A percentile compares a stretch with the other conserved stretches of the same genome.
Conservation (phyloP, 2,888 invertebrate genomes). For the Sesia apiformis region DNA sequence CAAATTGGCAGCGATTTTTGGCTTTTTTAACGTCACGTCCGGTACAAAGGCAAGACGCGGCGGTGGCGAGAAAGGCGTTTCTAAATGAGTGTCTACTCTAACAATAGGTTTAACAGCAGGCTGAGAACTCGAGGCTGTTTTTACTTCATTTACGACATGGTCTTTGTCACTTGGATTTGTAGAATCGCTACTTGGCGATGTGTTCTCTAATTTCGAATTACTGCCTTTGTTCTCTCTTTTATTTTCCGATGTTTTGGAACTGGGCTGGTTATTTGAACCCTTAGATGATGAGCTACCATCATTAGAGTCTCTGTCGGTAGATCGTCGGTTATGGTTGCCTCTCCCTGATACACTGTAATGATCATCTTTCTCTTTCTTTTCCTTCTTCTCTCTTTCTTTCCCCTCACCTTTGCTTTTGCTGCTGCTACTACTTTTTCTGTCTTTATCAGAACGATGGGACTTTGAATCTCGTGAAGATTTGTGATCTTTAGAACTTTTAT, state of each 20-base stretch:
- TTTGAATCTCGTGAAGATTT: constrained; percentile 36
- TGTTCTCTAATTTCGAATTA: constrained; percentile 57
- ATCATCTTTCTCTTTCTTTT: constrained; percentile 78
- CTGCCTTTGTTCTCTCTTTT: constrained; percentile 56
- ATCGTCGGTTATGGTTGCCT: constrained; percentile 78
- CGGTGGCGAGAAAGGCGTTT: constrained; percentile 44
- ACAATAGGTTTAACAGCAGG: constrained; percentile 40
- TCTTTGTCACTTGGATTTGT: constrained; percentile 70
- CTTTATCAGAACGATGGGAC: constrained; percentile 58
- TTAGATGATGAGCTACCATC: constrained; percentile 77
- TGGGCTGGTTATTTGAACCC: constrained; percentile 49
- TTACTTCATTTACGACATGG: constrained; percentile 21
- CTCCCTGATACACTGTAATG: constrained; percentile 80
- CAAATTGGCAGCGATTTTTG: constrained; percentile 80
- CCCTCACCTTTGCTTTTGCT: constrained; percentile 56
- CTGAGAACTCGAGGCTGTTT: constrained; percentile 21
- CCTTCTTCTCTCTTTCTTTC: constrained; percentile 58
- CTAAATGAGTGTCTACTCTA: constrained; percentile 53
- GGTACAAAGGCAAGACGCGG: constrained; percentile 56
- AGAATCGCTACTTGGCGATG: constrained; percentile 64
- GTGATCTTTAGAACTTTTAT: constrained; percentile 39
- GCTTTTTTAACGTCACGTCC: constrained; percentile 75
- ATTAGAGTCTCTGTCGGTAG: constrained; percentile 86
- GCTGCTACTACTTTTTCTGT: constrained; percentile 43
- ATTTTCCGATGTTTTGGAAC: constrained; percentile 42